These are phyloP conservation scores for Drosophila gaucha DNA, from an alignment of 2,888 invertebrate species.

Conservation along the genomic window DNA sequence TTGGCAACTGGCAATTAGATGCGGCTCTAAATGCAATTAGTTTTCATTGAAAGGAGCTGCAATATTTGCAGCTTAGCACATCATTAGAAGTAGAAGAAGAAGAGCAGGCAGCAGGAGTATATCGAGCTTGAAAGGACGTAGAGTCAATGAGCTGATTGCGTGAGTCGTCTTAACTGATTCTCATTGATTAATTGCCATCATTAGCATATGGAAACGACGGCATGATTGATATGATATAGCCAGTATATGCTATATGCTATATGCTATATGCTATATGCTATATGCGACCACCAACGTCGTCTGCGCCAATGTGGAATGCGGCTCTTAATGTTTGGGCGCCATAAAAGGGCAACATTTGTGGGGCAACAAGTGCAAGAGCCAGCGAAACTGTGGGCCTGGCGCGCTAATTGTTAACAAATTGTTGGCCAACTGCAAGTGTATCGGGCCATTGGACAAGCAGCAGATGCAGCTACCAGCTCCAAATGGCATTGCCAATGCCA, in stretches of 20 bases:
- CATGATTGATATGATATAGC: conserved; percentile 66
- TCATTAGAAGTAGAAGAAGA: conserved; percentile 51
- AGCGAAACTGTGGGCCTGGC: conserved; percentile 5
- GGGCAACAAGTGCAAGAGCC: conserved; percentile 39
- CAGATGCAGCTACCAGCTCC: conserved; percentile 4
- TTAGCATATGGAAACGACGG: conserved; percentile 71
- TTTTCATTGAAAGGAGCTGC: not conserved
- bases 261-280: not conserved
- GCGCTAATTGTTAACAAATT: conserved; percentile 79
- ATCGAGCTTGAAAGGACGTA: not conserved
- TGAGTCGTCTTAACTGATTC: conserved; percentile 71
- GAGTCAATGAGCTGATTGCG: conserved; percentile 70
- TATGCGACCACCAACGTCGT: conserved; percentile 40
- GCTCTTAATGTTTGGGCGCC: conserved; percentile 58
- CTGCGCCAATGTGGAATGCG: conserved; percentile 30
- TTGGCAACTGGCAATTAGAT: conserved; percentile 50
- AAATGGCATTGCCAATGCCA: conserved; percentile 23
- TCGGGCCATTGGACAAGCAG: not conserved
- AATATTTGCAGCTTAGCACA: conserved; percentile 66
- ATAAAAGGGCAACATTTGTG: conserved; percentile 47
- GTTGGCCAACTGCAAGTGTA: conserved; percentile 56
- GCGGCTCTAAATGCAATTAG: conserved; percentile 67
- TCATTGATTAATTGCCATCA: conserved; percentile 79
- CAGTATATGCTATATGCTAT: conserved; percentile 1
- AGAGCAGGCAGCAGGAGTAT: not conserved